These are phyloP conservation scores for Desmophyllum pertusum DNA, from an alignment of 92 coral and sea anemone genomes.

Conservation along the genomic window DNA sequence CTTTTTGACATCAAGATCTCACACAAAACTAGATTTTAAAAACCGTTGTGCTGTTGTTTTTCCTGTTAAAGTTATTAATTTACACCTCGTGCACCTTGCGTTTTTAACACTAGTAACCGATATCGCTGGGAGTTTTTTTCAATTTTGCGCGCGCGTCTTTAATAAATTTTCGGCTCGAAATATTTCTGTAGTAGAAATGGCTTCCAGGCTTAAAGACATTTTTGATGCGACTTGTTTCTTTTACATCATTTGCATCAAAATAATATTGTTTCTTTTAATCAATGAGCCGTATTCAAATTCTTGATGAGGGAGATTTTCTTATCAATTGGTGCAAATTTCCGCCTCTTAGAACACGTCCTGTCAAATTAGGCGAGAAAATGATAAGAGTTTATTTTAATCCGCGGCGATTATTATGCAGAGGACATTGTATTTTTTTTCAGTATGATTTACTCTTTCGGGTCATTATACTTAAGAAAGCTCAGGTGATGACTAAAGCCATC, in stretches of 20 bases:
- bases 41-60: constrained; percentile 22
- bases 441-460: not conserved
- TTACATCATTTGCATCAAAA: constrained; percentile 10
- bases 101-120: not conserved
- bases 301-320: not conserved
- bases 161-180: not conserved
- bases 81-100: constrained; percentile 25
- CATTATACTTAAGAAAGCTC: not conserved
- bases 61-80: constrained; percentile 47
- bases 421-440: not conserved
- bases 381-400: constrained; percentile 12
- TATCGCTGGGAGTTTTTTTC: not conserved
- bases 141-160: not conserved
- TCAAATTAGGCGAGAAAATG: constrained; percentile 13
- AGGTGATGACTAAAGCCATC: not conserved
- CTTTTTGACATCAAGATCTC: not conserved
- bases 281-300: not conserved
- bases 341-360: not conserved
- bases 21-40: constrained; percentile 14
- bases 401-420: constrained; percentile 26
- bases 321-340: constrained; percentile 16
- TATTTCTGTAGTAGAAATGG: not conserved
- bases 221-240: not conserved
- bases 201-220: not conserved
- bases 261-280: not conserved